A percentile compares a stretch with the other conserved stretches of the same genome.
Conservation (phyloP, 2,797 vertebrate species). For the Stomatorhinus walkeri region DNA sequence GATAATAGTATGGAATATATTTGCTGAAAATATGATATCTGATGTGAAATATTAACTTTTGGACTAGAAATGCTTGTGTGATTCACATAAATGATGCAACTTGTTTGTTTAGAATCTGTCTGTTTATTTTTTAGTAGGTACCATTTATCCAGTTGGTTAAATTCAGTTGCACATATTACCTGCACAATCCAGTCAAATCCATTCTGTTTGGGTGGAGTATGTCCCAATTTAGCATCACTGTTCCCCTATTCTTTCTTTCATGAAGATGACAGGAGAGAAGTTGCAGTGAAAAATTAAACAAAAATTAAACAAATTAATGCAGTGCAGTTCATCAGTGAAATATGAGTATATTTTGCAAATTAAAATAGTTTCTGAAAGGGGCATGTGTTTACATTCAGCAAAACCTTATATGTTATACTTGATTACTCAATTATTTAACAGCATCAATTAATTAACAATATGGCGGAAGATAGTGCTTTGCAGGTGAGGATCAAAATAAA, state of each 20-base stretch:
- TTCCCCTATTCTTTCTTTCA: too few relatives aligned
- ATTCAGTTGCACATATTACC: background rate
- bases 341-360: background rate
- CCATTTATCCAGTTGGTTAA: background rate
- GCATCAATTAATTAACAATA: background rate
- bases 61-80: background rate
- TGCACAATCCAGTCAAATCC: background rate
- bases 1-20: background rate
- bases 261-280: too few relatives aligned
- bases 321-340: background rate
- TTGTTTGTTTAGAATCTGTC: too few relatives aligned
- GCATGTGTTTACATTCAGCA: background rate
- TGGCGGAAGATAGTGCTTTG: background rate
- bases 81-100: background rate
- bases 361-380: background rate
- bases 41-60: background rate
- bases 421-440: background rate
- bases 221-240: background rate
- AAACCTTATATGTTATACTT: background rate
- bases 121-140: background rate
- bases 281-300: too few relatives aligned
- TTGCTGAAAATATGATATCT: background rate
- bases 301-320: too few relatives aligned
- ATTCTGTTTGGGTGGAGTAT: background rate
- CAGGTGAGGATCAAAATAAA: background rate